Base-by-base conservation (phyloP, 2,113 vertebrate genomes). In the Paraplagusia blochii region DNA sequence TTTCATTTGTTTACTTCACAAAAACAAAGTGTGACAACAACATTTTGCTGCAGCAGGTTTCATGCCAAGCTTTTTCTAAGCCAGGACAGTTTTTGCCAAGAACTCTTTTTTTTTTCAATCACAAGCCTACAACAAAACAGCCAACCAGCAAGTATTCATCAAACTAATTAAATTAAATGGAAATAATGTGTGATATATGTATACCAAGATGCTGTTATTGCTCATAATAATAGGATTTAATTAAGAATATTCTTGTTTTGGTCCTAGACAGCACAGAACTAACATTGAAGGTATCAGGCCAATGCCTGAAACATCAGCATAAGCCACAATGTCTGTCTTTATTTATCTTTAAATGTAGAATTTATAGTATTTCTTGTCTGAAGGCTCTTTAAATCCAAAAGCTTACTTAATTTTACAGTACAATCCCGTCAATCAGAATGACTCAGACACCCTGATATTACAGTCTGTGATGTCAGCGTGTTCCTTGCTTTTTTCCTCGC, bases 401-500 rank as follows among this genome's bases (percentile, higher is more conserved):
- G 22, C 22, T n/a, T n/a, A 29, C 3, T 29, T 29, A 6, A 6
- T 29, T 29, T 29, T 29, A 29, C 22, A 29, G 22, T 6, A 29
- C 3, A 6, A 29, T n/a, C n/a, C 60, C 29, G 58, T 72, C 77
- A 44, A 47, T 69, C 55, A 59, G 38, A 38, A 35, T 82, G 63
- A 72, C 69, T 82, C 66, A 69, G 63, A 48, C 52, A 47, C 65
- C 80, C 83, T 76, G 74, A 51, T 55, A 58, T 79, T 73, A 67
- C 53, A 71, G 53, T 47, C 62, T 40, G 38, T 45, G 13, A 54
- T 64, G 35, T 52, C 40, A 69, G 14, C 42, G 36, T 66, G 39
- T 47, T 19, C 54, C 13, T 12, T 58, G 63, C 16, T 66, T 29
- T 2, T 0, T 45, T 59, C 44, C 45, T 5, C 39, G 19, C 12